These are phyloP conservation scores for Heteronetta atricapilla DNA, from an alignment of 2,113 vertebrate species.

Conservation along the genomic window DNA sequence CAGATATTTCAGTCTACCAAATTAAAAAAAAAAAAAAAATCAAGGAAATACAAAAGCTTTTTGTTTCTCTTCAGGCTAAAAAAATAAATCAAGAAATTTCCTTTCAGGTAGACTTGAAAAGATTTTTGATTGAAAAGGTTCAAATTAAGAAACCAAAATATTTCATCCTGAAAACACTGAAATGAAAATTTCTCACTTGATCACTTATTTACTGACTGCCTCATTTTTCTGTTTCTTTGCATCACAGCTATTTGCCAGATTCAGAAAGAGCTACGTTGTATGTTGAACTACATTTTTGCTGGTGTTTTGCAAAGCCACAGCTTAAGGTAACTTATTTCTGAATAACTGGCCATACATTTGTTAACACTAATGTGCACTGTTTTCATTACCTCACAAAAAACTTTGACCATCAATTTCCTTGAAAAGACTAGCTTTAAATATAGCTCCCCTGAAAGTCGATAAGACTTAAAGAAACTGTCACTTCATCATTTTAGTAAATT, in stretches of 20 bases:
- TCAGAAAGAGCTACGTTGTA: background rate
- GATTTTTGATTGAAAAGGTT: background rate
- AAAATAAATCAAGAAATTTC: background rate
- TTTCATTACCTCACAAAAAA: background rate
- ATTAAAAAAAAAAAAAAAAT: background rate
- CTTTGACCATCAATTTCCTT: background rate
- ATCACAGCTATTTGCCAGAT: background rate
- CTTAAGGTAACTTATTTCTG: background rate
- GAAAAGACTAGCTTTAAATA: background rate
- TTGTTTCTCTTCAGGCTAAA: background rate
- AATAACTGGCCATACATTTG: background rate
- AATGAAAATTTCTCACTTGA: fast-evolving
- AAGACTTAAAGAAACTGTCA: background rate
- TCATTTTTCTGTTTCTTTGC: background rate
- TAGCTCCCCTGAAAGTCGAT: background rate
- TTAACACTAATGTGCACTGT: background rate
- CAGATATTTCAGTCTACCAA: background rate
- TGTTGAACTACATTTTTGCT: background rate
- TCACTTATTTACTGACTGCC: background rate
- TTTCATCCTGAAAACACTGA: background rate
- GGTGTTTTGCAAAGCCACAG: background rate
- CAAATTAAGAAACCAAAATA: background rate
- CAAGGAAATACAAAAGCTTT: background rate
- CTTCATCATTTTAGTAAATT: slow-evolving; percentile 12
- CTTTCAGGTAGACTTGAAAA: background rate